Evolutionary conservation across 2,888 invertebrate species (phyloP).

Genomic region (Ormyrus thymus): DNA sequence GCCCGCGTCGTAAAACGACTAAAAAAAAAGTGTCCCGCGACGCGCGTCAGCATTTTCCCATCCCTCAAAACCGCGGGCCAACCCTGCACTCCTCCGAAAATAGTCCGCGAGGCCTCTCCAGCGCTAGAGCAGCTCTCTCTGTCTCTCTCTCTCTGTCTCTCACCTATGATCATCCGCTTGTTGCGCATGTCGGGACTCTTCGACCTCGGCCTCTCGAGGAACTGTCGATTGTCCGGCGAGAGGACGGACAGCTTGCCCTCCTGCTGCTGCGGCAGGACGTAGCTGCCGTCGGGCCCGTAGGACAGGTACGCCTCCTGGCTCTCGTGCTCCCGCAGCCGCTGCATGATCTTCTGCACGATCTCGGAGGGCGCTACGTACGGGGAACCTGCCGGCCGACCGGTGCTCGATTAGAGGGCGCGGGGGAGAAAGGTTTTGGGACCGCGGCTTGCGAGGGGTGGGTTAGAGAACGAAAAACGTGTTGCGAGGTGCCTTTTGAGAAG

Average conservation of each 20-base stretch:
- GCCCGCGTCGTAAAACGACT: too few species aligned
- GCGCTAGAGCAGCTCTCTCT: too few species aligned
- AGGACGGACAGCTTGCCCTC: conserved; percentile 68
- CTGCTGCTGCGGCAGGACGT: conserved; percentile 45
- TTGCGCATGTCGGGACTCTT: conserved; percentile 73
- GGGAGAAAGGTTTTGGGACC: too few species aligned
- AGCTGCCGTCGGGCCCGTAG: background rate
- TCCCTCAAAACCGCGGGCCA: too few species aligned
- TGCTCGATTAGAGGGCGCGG: too few species aligned
- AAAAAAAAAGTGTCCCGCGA: too few species aligned
- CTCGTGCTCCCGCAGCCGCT: conserved; percentile 76
- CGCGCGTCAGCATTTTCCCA: too few species aligned
- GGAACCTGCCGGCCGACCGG: conserved; percentile 78
- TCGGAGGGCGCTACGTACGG: conserved; percentile 87
- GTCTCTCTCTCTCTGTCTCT: background rate
- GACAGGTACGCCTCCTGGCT: conserved; percentile 66
- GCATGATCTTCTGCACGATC: conserved; percentile 89
- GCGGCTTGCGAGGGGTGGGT: too few species aligned
- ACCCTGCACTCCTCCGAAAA: too few species aligned
- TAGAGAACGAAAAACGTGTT: too few species aligned
- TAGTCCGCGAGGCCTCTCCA: too few species aligned
- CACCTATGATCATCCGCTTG: conserved; percentile 73
- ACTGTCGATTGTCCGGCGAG: conserved; percentile 72
- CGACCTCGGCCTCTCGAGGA: conserved; percentile 70
- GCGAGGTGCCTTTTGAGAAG: too few species aligned